phyloP scores from a whole-genome alignment of 1,140 invertebrate species.

The Drosophila pandora region DNA sequence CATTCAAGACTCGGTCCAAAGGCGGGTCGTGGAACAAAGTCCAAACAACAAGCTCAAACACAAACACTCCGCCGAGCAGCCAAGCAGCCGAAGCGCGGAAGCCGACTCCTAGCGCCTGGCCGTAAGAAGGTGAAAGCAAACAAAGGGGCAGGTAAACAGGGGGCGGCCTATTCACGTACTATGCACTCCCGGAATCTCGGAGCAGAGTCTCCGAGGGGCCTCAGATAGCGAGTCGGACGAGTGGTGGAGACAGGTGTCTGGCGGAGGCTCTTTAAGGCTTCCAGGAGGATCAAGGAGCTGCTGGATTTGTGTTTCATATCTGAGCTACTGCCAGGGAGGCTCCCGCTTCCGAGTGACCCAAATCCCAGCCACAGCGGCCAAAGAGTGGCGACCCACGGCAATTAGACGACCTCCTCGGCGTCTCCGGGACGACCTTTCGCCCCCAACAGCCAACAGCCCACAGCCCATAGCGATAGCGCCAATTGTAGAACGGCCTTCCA shows the following conservation, averaged over 20 bases:
- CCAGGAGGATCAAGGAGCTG: no score
- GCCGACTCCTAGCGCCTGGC: constrained; percentile 32
- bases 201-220: no score
- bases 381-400: constrained; percentile 21
- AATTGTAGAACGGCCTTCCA: constrained; percentile 21
- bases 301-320: constrained; percentile 23
- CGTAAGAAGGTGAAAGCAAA: constrained; percentile 39
- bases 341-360: constrained; percentile 27
- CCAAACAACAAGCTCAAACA: constrained; percentile 19
- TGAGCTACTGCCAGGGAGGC: constrained; percentile 19
- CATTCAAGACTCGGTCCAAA: neutral
- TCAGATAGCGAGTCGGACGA: no score
- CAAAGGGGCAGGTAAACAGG: constrained; percentile 27
- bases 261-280: no score
- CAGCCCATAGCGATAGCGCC: neutral
- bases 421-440: neutral
- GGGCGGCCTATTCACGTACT: constrained; percentile 11
- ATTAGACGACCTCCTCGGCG: constrained; percentile 23
- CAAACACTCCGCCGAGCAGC: neutral
- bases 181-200: constrained; percentile 7
- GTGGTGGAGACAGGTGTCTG: no score
- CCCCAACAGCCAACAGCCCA: no score
- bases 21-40: neutral
- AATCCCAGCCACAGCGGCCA: neutral
- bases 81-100: constrained; percentile 3